Conservation (phyloP, 2,113 vertebrate species). For the Turdus rufiventris region DNA sequence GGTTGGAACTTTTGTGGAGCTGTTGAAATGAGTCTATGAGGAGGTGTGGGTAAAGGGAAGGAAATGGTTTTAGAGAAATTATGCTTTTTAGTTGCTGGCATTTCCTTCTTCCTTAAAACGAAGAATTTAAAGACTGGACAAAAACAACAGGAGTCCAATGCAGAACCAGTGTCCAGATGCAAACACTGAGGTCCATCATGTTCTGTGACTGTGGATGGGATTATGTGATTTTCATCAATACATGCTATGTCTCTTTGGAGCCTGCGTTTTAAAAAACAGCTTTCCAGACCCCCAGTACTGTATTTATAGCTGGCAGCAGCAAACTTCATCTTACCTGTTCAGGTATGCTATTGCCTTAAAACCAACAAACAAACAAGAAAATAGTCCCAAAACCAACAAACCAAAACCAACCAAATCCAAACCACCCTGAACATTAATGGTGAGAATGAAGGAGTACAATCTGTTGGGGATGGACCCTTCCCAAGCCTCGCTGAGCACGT, state of each 20-base stretch:
- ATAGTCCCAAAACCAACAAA: not conserved
- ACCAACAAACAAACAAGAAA: not conserved
- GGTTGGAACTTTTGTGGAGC: not conserved
- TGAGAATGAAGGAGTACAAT: not conserved
- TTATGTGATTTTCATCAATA: not conserved
- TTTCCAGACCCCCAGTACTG: not conserved
- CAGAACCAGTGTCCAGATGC: not conserved
- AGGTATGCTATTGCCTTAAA: not conserved
- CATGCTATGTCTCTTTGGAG: not conserved
- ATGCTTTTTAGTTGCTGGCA: not conserved
- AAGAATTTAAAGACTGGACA: not conserved
- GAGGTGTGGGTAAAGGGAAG: no score
- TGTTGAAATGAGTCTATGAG: not conserved
- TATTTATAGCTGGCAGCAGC: not conserved
- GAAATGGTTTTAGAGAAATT: not conserved
- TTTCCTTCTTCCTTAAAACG: not conserved
- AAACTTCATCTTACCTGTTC: not conserved
- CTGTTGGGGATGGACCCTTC: not conserved
- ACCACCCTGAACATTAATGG: not conserved
- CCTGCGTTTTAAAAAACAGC: not conserved
- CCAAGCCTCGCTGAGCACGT: not conserved
- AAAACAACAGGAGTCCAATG: not conserved
- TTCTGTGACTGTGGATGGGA: not conserved
- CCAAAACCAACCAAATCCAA: not conserved
- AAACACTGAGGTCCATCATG: not conserved